phyloP scores from a whole-genome alignment of 2,797 vertebrate genomes.

The Girardinus metallicus region DNA sequence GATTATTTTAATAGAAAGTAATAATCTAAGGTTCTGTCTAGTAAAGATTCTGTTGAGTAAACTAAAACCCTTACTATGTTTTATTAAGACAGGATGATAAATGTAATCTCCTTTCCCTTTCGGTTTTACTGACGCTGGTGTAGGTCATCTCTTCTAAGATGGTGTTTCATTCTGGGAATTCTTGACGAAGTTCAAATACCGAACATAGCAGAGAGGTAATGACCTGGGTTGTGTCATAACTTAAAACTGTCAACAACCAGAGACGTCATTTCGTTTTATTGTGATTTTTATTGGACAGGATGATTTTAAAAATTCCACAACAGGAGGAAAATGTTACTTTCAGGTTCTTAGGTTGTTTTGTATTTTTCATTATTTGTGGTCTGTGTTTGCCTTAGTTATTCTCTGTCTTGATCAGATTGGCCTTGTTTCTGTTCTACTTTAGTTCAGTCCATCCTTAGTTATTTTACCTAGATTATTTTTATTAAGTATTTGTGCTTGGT shows the following conservation, averaged over 20 bases:
- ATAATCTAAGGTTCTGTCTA: neutral
- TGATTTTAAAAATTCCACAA: neutral
- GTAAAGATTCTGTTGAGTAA: too few species aligned
- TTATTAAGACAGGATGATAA: neutral
- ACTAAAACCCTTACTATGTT: neutral
- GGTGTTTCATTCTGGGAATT: conserved; percentile 51
- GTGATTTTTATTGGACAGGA: neutral
- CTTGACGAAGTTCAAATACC: conserved; percentile 28
- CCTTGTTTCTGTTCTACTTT: too few species aligned
- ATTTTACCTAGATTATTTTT: too few species aligned
- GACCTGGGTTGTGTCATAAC: conserved; percentile 17
- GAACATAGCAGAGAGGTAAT: conserved; percentile 21
- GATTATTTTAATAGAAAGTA: neutral
- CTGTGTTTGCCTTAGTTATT: too few species aligned
- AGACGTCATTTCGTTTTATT: neutral
- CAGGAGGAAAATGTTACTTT: neutral
- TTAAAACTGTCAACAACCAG: neutral
- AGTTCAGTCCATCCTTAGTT: too few species aligned
- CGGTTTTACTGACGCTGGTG: neutral
- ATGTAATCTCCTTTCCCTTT: neutral
- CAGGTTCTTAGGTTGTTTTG: neutral
- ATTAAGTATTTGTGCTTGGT: too few species aligned
- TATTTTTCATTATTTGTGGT: neutral
- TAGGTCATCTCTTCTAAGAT: conserved; percentile 22
- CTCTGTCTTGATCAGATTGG: too few species aligned